Evolutionary conservation across 37 sponge, comb jelly and placozoan species (phyloP), one percentile per base, ranked within the genome.

Genomic region (Diacarnus erythraeanus): DNA sequence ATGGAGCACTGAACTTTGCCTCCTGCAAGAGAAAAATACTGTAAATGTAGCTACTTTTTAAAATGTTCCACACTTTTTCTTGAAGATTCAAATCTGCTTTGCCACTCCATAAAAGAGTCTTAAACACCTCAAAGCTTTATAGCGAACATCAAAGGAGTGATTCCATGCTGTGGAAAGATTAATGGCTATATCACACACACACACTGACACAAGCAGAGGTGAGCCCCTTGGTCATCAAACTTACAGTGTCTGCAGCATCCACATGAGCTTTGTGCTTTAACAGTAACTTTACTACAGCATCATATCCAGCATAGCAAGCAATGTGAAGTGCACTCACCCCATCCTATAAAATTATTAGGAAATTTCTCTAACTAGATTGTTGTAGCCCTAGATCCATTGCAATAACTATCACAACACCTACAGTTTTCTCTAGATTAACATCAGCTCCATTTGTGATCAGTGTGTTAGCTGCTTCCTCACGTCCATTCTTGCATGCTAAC

Each of bases 1-100:
- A 65, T 65, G 66, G 34, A 20, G 31, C 66, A 65, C 66, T 65
- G 34, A 65, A 65, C 30, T 65, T 65, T 8, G 66, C 66, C 66
- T 65, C 66, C 66, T 65, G 35, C 34, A 30, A 31, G 66, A 65
- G 31, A 60, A 17, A n/a, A 17, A 60, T 60, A 60, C 23, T 60
- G 27, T n/a, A 12, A 65, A 65, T 25, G 33, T 8, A 31, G 31
- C 66, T 15, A 31, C 34, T 31, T 17, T n/a, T n/a, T n/a, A 17
- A 47, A 47, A 47, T 47, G 12, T 12, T 47, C 51, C 12, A 47
- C 34, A 65, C 66, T 3, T 65, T 18, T 30, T 65, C 66, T 65
- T 65, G 66, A 10, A 65, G 27, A 31, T 65, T 65, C 66, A 65
- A 31, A 30, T 65, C 34, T 31, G 66, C 66, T 30, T 65, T 20